Base-by-base conservation (phyloP, 2,113 vertebrate species). In the Papio anubis region DNA sequence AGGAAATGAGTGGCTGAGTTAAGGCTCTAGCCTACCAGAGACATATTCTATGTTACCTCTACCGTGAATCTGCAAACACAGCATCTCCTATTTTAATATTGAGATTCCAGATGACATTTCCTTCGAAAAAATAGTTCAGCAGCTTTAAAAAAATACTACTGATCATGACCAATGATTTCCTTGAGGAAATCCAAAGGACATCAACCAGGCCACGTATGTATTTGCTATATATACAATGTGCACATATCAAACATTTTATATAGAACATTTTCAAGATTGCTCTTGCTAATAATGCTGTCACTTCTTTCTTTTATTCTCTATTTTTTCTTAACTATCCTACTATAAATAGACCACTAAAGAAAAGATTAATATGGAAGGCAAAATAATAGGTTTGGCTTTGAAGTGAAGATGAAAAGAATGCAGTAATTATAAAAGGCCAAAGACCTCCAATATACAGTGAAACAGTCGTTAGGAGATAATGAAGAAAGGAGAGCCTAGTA, bases 181-280 rank as follows among this genome's bases (percentile, higher is more conserved):
- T 87, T 92, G 57, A 97, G 78, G 73, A 94, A 93, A 93, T 80
- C 66, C 78, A 92, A 90, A 70, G 12, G 55, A 64, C 20, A 86
- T 86, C 23, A 94, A 78, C 79, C 21, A 87, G 23, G 78, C 30
- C 35, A 73, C 23, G 25, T 84, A 25, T 61, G 45, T 78, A 52
- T 78, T 82, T 92, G 35, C 14, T 55, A 30, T 45, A 70, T 50
- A 0, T 91, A 93, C 76, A 90, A 72, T 80, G 45, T 90, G 27
- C 6, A 88, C 8, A 38, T 32, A 79, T 20, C 61, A 55, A 75
- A 48, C 35, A 52, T 52, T 96, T 93, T 55, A 87, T 73, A 88
- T 0, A 81, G 40, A 89, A 88, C 10, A 70, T 79, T 90, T 92
- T 94, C 66, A 90, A 96, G 30, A 4, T 68, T 96, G 25, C 57